Percentiles rank a stretch among this genome's conserved stretches.
These are phyloP conservation scores for Heliconius hermathena DNA, from an alignment of 1,140 invertebrate species.

Conservation along the genomic window DNA sequence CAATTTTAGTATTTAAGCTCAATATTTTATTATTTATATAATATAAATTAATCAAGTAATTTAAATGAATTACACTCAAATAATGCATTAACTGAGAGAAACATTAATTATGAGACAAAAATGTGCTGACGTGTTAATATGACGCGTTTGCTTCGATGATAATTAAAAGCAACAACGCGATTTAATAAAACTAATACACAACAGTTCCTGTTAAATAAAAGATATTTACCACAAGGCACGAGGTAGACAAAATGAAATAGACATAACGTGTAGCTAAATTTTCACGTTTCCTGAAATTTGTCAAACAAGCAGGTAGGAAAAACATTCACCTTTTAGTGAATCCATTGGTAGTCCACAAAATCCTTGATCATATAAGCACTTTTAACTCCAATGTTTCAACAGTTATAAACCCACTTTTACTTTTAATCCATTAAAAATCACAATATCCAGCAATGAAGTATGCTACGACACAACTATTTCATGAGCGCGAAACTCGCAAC, in stretches of 20 bases:
- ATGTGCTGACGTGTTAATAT: conserved; percentile 12
- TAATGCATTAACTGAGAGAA: not conserved
- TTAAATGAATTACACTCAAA: not conserved
- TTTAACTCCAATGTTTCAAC: conserved; percentile 45
- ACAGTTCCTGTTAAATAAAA: not conserved
- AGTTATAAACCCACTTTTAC: conserved; percentile 64
- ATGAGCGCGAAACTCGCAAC: conserved; percentile 74
- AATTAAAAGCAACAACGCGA: conserved; percentile 8
- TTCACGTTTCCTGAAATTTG: conserved; percentile 2
- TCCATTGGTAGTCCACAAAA: conserved; percentile 58
- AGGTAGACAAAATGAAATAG: not conserved
- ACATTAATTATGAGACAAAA: not conserved
- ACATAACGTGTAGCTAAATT: not conserved
- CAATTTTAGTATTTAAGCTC: not conserved
- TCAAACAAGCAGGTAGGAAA: conserved; percentile 47
- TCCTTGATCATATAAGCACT: conserved; percentile 51
- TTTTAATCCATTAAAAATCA: conserved; percentile 43
- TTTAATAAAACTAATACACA: not conserved
- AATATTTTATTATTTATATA: not conserved
- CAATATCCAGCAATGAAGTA: conserved; percentile 49
- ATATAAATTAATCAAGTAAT: not conserved
- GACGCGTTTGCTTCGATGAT: not conserved
- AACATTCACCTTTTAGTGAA: conserved; percentile 59
- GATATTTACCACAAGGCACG: not conserved
- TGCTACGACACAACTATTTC: conserved; percentile 61